Percentiles rank a stretch among this genome's conserved stretches.
Conservation (phyloP, 2,113 vertebrate species). For the Ciconia maguari region DNA sequence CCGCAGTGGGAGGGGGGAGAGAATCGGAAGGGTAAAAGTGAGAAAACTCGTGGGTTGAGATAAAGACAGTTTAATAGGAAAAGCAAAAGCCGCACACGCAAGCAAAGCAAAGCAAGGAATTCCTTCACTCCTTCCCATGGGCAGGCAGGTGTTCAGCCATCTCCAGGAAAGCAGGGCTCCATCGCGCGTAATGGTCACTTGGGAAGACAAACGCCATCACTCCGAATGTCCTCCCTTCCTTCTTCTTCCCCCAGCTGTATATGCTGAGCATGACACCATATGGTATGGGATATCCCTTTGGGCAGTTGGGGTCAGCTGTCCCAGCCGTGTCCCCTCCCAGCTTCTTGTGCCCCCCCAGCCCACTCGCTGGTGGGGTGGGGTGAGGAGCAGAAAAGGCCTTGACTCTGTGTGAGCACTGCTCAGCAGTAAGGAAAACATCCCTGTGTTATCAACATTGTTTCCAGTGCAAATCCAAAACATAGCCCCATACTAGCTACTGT, state of each 20-base stretch:
- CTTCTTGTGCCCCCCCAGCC: neutral
- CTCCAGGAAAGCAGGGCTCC: neutral
- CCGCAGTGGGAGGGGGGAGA: neutral
- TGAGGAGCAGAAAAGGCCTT: neutral
- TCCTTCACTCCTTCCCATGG: fast-evolving
- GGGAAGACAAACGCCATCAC: neutral
- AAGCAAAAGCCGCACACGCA: fast-evolving
- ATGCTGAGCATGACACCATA: neutral
- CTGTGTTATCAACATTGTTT: neutral
- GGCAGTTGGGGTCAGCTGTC: neutral
- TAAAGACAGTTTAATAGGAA: neutral
- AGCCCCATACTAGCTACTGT: neutral
- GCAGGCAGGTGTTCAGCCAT: neutral
- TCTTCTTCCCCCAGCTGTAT: neutral
- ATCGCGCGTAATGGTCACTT: fast-evolving
- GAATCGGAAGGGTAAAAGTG: neutral
- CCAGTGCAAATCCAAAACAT: neutral
- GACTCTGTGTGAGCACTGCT: neutral
- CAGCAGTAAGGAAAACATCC: neutral
- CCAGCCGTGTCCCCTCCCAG: fast-evolving
- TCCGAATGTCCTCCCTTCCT: fast-evolving
- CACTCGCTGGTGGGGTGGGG: fast-evolving
- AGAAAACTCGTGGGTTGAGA: neutral
- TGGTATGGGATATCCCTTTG: neutral
- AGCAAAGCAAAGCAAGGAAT: neutral